These are phyloP conservation scores for Chiloscyllium punctatum DNA, from an alignment of 2,797 vertebrate species.

Conservation along the genomic window DNA sequence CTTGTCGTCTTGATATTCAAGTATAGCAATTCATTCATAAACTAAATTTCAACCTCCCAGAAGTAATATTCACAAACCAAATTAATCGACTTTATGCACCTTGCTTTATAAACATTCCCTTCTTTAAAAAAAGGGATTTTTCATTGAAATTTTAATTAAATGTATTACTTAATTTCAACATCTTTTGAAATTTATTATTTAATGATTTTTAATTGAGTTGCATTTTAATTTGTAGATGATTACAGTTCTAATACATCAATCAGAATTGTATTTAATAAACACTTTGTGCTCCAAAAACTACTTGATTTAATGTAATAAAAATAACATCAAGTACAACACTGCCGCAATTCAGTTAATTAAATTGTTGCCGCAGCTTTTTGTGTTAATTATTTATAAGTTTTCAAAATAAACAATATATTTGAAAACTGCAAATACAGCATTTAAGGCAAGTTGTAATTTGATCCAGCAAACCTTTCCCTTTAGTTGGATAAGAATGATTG, in stretches of 20 bases:
- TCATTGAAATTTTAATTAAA: slow-evolving; percentile 33
- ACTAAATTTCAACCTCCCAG: slow-evolving; percentile 14
- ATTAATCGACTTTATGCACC: not conserved
- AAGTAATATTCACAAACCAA: slow-evolving; percentile 30
- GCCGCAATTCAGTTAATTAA: slow-evolving; percentile 22
- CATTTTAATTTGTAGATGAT: slow-evolving; percentile 34
- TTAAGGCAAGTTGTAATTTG: not conserved
- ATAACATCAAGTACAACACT: not conserved
- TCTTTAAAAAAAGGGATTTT: not conserved
- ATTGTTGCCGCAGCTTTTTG: slow-evolving; percentile 1
- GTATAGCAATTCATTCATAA: not conserved
- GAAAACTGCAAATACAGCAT: not conserved
- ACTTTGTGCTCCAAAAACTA: slow-evolving; percentile 18
- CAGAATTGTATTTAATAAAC: slow-evolving; percentile 20
- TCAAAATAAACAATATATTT: slow-evolving; percentile 1
- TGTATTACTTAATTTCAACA: slow-evolving; percentile 14
- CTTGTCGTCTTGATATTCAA: not conserved
- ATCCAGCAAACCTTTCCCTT: not conserved
- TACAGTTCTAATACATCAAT: slow-evolving; percentile 25
- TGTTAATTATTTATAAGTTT: slow-evolving; percentile 25
- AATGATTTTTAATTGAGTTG: not conserved
- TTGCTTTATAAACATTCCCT: slow-evolving; percentile 10
- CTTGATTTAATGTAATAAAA: slow-evolving; percentile 21
- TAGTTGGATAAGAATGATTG: not conserved
- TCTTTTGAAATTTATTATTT: not conserved